Base-by-base conservation (phyloP, 2,113 vertebrate genomes). In the Leptobrachium leishanense region DNA sequence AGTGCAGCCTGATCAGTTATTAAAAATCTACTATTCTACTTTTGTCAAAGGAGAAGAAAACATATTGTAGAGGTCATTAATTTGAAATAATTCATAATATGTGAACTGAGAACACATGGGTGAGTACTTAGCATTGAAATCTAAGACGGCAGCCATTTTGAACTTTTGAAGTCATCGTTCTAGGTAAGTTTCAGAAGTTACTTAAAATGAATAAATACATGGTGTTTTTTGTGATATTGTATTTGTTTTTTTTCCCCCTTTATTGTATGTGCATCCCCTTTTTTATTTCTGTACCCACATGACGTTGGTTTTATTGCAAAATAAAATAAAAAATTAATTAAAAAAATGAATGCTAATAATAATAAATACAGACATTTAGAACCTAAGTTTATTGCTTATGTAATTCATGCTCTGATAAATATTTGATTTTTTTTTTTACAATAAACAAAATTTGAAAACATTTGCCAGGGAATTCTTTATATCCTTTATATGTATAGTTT, bases 1-100 rank as follows among this genome's bases (percentile, higher is more conserved):
- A 55, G 20, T 3, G 20, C 9, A 80, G 77, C 3, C 50, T 15
- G 53, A 46, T 31, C 46, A 15, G 41, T 80, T 80, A 74, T 80
- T 74, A 74, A 74, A 31, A 31, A 31, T 31, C 20, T 31, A 31
- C 20, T 31, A 76, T 76, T 67, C 64, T 55, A 68, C 15, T 50
- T 13, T 31, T 31, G 41, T 2, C 4, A 66, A 41, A 75, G 63
- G 3, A 62, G 54, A 20, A 55, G 54, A 50, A 73, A 72, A 44
- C 20, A 59, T 42, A 66, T 73, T 9, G 65, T 54, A 42, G 43
- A 46, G 46, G 10, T 40, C 43, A 72, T 72, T 54, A 57, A 66
- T 62, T 72, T 64, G 12, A 12, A 41, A 68, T 43, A 76, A 67
- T 31, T 31, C 20, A 31, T 31, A 64, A 64, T 13, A 31, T 13